Evolutionary conservation across 2,888 invertebrate genomes (phyloP), one percentile per base, ranked within the genome.

Genomic region (Oscheius sp.): DNA sequence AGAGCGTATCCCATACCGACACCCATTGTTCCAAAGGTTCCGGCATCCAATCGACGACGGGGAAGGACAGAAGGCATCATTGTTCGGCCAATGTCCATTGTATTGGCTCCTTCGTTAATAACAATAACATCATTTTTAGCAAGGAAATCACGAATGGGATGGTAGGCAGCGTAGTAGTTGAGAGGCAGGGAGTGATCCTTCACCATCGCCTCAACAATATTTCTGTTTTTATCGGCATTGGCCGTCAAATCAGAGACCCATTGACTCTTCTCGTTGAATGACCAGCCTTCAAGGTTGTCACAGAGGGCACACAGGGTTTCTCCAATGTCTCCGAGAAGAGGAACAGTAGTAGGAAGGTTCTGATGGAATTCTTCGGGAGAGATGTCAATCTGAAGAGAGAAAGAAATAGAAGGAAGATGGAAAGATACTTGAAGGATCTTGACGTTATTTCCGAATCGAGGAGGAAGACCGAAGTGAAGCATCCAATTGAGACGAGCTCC

Each of bases 401-500:
- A 12, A 17, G 36, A 9, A 36, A 14, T 8, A 36, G 8, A 14
- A 9, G 36, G 36, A 36, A 8, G 14, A 36, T n/a, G n/a, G 36
- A 9, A 36, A 14, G 36, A 9, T 32, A 91, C 93, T 90, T 94
- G 95, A 80, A 96, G 93, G 73, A 96, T 88, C 89, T 94, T 93
- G 3, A 94, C 94, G 84, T 92, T 89, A 0, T 90, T 89, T 20
- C 91, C 90, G 87, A 91, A 96, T 44, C 96, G 89, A 0, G 95
- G 96, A 20, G 92, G 88, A 65, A 91, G 91, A 1, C 96, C 96
- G 89, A 96, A 97, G 88, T 97, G 96, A 72, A 97, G 89, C 88
- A 97, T 96, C 97, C 97, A 97, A 88, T 97, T 97, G 20, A 96
- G 89, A 41, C 96, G 89, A 0, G 95, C 96, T 0, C 96, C 96